Evolutionary conservation across 2,888 invertebrate genomes (phyloP).

Genomic region (Mimumesa dahlbomi): DNA sequence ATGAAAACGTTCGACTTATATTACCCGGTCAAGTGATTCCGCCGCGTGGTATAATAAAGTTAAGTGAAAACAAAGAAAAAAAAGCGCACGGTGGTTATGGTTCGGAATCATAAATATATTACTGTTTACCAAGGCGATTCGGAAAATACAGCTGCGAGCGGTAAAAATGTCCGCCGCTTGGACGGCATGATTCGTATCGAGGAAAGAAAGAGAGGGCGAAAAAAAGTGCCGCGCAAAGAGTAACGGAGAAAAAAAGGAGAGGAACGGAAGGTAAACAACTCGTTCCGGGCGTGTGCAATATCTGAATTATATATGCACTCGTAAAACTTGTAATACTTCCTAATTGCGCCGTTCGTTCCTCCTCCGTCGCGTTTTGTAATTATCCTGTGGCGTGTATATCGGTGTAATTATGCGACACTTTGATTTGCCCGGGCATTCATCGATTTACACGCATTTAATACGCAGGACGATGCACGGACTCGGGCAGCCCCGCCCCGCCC

Average conservation of each 20-base stretch:
- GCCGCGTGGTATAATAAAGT: conserved; percentile 25
- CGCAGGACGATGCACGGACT: not conserved
- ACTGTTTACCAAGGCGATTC: conserved; percentile 42
- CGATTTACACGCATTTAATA: conserved; percentile 35
- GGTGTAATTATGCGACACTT: conserved; percentile 54
- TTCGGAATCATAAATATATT: conserved; percentile 41
- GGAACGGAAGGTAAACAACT: conserved; percentile 3
- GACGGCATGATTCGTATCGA: not conserved
- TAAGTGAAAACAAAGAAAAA: conserved; percentile 3
- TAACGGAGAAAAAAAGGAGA: not conserved
- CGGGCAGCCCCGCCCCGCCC: not conserved
- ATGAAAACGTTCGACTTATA: conserved; percentile 29
- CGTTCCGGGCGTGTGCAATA: conserved; percentile 36
- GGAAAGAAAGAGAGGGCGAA: not conserved
- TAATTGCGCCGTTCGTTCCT: conserved; percentile 54
- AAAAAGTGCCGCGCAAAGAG: not conserved
- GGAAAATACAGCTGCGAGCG: conserved; percentile 18
- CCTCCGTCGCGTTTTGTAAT: conserved; percentile 45
- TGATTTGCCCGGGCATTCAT: conserved; percentile 43
- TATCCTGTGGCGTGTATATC: conserved; percentile 41
- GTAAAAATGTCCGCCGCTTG: conserved; percentile 20
- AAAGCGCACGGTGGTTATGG: not conserved
- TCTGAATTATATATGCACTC: conserved; percentile 55
- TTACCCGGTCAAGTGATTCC: conserved; percentile 11
- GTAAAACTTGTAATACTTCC: conserved; percentile 55